Evolutionary conservation across 2,888 invertebrate genomes (phyloP).

Genomic region (Trichogramma evanescens): DNA sequence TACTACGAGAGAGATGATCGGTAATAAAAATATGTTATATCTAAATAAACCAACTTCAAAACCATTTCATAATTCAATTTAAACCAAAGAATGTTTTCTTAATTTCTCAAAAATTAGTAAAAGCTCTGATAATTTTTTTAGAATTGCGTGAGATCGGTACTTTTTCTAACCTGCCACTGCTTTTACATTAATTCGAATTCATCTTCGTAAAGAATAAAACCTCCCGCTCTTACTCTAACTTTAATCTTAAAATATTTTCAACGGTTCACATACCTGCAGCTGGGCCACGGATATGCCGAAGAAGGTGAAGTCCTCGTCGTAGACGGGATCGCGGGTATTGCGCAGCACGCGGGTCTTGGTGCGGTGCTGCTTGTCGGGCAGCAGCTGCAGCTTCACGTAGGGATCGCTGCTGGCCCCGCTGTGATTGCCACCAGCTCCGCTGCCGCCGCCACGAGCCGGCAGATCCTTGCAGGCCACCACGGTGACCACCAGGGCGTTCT

Average conservation of each 20-base stretch:
- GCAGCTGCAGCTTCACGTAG: slow-evolving; percentile 92
- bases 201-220: too few relatives aligned
- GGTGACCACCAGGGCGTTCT: slow-evolving; percentile 84
- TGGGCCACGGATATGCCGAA: slow-evolving; percentile 86
- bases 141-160: too few relatives aligned
- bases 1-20: too few relatives aligned
- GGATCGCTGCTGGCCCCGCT: slow-evolving; percentile 75
- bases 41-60: too few relatives aligned
- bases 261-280: slow-evolving; percentile 52
- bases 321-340: slow-evolving; percentile 92
- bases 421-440: slow-evolving; percentile 30
- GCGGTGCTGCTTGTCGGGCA: slow-evolving; percentile 96
- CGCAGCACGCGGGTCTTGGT: slow-evolving; percentile 94
- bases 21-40: too few relatives aligned
- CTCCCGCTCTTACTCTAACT: too few relatives aligned
- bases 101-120: too few relatives aligned
- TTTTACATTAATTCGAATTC: too few relatives aligned
- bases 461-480: slow-evolving; percentile 85
- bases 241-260: not conserved
- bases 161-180: too few relatives aligned
- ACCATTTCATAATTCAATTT: too few relatives aligned
- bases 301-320: slow-evolving; percentile 99
- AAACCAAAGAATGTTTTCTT: too few relatives aligned
- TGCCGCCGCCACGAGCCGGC: slow-evolving; percentile 74
- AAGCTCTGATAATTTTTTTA: too few relatives aligned